These are phyloP conservation scores for Crioceris asparagi DNA, from an alignment of 2,888 invertebrate species.

Conservation along the genomic window DNA sequence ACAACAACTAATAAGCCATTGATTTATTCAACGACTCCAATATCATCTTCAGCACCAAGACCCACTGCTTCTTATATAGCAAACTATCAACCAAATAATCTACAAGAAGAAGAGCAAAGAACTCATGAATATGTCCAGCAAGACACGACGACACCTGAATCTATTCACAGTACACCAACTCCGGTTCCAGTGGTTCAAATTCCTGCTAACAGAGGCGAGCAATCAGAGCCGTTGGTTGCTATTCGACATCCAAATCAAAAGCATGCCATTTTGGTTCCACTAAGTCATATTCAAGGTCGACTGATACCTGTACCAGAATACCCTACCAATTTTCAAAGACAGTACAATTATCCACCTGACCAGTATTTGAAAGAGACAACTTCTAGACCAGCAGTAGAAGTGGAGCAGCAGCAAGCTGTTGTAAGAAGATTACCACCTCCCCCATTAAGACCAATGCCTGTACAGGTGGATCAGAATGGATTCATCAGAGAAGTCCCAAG, in stretches of 20 bases:
- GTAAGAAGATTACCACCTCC: conserved; percentile 22
- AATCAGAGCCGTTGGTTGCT: conserved; percentile 34
- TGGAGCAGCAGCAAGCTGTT: conserved; percentile 29
- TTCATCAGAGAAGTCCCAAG: conserved; percentile 29
- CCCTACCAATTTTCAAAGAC: neutral
- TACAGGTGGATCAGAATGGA: conserved; percentile 35
- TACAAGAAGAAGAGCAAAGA: too few species aligned
- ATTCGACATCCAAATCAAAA: conserved; percentile 38
- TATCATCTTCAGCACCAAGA: too few species aligned
- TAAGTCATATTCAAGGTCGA: conserved; percentile 30
- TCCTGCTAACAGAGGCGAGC: conserved; percentile 30
- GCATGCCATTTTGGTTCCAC: conserved; percentile 33
- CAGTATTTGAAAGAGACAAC: conserved; percentile 24
- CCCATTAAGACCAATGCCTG: conserved; percentile 31
- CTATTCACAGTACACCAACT: conserved; percentile 14
- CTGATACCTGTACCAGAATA: conserved; percentile 24
- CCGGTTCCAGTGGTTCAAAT: conserved; percentile 33
- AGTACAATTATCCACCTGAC: conserved; percentile 13
- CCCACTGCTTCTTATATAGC: too few species aligned
- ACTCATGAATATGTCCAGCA: too few species aligned
- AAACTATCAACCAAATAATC: too few species aligned
- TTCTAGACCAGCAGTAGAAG: conserved; percentile 22
- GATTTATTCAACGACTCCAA: too few species aligned
- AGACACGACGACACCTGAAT: conserved; percentile 21
- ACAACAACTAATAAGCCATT: conserved; percentile 54